Percentiles rank a stretch among this genome's conserved stretches.
These are phyloP conservation scores for Alexandromys fortis DNA, from an alignment of 2,113 vertebrate species.

Conservation along the genomic window DNA sequence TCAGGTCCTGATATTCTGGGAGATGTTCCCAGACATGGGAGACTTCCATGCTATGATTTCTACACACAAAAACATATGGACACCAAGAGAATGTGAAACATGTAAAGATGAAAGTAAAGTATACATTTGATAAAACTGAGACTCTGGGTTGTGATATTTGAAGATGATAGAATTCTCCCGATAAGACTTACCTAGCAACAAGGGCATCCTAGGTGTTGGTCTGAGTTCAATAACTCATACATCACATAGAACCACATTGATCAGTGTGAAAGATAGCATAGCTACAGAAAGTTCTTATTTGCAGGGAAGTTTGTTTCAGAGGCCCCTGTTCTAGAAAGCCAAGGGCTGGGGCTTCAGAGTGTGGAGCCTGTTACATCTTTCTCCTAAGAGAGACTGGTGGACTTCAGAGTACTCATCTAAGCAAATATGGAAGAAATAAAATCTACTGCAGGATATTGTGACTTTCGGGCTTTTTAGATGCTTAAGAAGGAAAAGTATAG, in stretches of 20 bases:
- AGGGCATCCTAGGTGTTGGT: background rate
- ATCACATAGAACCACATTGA: rapidly evolving
- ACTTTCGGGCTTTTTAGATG: background rate
- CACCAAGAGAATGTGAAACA: background rate
- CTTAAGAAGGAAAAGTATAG: background rate
- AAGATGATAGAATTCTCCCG: background rate
- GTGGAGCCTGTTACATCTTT: background rate
- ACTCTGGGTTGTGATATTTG: background rate
- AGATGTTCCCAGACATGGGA: too few species aligned
- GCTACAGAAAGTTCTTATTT: background rate
- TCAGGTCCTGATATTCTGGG: background rate
- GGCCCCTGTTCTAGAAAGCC: background rate
- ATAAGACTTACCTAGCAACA: background rate
- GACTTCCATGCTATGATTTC: rapidly evolving
- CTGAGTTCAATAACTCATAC: rapidly evolving
- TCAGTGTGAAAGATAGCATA: background rate
- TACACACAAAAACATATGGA: background rate
- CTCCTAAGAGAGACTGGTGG: background rate
- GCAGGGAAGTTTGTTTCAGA: background rate
- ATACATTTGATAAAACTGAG: background rate
- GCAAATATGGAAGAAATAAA: background rate
- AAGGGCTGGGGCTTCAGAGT: rapidly evolving
- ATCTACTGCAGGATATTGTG: background rate
- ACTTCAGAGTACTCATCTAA: background rate
- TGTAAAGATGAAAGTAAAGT: background rate